A percentile compares a stretch with the other conserved stretches of the same genome.
Evolutionary conservation across 2,888 invertebrate genomes (phyloP).

Genomic region (Melolontha melolontha): DNA sequence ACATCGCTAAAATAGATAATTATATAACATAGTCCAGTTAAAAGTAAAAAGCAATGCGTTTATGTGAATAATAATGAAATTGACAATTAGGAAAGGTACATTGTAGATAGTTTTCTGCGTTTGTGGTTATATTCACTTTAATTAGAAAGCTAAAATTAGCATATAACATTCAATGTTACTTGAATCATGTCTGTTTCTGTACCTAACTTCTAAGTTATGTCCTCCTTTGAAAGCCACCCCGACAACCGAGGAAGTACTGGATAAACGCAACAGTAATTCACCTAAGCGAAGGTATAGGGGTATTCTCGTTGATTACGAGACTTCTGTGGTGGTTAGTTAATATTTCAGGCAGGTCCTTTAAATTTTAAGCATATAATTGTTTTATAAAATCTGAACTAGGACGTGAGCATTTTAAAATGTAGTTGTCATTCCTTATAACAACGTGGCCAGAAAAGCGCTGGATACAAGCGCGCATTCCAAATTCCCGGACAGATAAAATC

Average conservation of each 20-base stretch:
- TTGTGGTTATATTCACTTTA: slow-evolving; percentile 40
- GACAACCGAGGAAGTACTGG: slow-evolving; percentile 54
- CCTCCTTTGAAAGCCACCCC: slow-evolving; percentile 43
- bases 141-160: slow-evolving; percentile 41
- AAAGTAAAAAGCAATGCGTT: too few species aligned
- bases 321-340: slow-evolving; percentile 26
- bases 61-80: too few species aligned
- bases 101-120: too few species aligned
- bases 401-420: slow-evolving; percentile 20
- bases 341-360: slow-evolving; percentile 32
- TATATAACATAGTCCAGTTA: too few species aligned
- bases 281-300: slow-evolving; percentile 41
- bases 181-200: slow-evolving; percentile 18
- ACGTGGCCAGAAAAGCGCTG: not conserved
- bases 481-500: slow-evolving; percentile 1
- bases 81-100: too few species aligned
- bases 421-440: slow-evolving; percentile 3
- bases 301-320: not conserved
- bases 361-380: slow-evolving; percentile 38
- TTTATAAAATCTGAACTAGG: slow-evolving; percentile 31
- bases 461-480: not conserved
- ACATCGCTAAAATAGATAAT: too few species aligned
- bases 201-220: slow-evolving; percentile 51
- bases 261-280: slow-evolving; percentile 57
- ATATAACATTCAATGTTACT: slow-evolving; percentile 23